These are phyloP conservation scores for Elysia crispata DNA, from an alignment of 2,888 invertebrate genomes.

Conservation along the genomic window DNA sequence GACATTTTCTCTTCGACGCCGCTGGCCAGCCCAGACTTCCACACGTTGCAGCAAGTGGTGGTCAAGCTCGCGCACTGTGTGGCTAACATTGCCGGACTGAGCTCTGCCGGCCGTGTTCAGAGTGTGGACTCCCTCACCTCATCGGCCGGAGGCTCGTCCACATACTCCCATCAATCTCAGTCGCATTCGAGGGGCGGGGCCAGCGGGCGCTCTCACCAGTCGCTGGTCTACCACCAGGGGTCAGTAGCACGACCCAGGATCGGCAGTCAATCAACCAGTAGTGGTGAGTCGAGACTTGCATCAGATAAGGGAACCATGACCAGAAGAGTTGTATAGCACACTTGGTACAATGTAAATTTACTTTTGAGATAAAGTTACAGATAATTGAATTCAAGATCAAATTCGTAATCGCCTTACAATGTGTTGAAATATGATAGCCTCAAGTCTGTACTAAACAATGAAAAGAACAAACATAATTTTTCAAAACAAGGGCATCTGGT, in stretches of 20 bases:
- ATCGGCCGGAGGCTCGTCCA: slow-evolving; percentile 35
- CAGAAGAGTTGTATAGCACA: no score
- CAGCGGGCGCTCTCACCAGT: slow-evolving; percentile 35
- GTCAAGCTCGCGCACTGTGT: slow-evolving; percentile 61
- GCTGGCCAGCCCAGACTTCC: slow-evolving; percentile 61
- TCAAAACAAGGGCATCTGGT: no score
- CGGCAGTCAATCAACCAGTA: slow-evolving; percentile 40
- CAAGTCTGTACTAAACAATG: no score
- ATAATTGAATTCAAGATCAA: no score
- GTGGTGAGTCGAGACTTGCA: slow-evolving; percentile 36
- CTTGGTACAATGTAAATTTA: no score
- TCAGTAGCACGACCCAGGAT: background rate
- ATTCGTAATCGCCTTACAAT: no score
- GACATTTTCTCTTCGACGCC: slow-evolving; percentile 67
- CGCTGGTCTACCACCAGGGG: background rate
- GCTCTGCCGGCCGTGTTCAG: slow-evolving; percentile 62
- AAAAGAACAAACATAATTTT: no score
- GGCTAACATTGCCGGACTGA: slow-evolving; percentile 66
- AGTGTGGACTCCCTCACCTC: slow-evolving; percentile 65
- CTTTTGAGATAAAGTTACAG: no score
- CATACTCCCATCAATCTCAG: slow-evolving; percentile 48
- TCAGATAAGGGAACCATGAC: no score
- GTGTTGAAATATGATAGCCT: no score
- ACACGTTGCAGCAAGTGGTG: slow-evolving; percentile 67
- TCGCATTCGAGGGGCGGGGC: slow-evolving; percentile 31